Evolutionary conservation across 2,888 invertebrate genomes (phyloP), one percentile per base, ranked within the genome.

Genomic region (Galerucella pusilla): DNA sequence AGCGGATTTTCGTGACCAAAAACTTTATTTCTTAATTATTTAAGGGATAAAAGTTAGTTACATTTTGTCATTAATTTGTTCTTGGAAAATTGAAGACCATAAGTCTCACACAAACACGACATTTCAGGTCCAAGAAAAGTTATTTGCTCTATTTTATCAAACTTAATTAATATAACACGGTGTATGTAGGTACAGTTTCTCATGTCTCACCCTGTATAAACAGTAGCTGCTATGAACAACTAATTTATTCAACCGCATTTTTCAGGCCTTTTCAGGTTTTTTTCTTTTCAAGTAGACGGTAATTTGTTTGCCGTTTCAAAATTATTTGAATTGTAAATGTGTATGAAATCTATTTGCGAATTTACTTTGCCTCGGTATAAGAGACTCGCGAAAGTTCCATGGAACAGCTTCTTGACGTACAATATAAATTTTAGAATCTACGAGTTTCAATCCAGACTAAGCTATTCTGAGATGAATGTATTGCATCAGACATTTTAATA

Each of bases 11-110:
- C 74, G 74, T 69, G 69, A 69, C 66, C 61, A 68, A 66, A 54
- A 71, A 75, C 69, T 75, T 69, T 73, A 69, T 65, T 69, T 61
- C 69, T 72, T 69, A 75, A 75, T 75, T 73, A 75, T 75, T 75
- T 66, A 75, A 73, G 65, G 73, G 73, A 60, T 68, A 52, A 66
- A 70, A 72, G 66, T 72, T 72, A 72, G 59, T 60, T 59, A 67
- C 49, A 49, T 66, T 42, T 67, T 60, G 60, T 61, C 60, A 60
- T 60, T 72, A 72, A 60, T 60, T 72, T 60, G 66, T 52, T 70
- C 52, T 25, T 11, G 35, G 65, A 57, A 65, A 71, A 63, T 70
- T 70, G 49, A 63, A 70, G 63, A 20, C 28, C 20, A 20, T 52
- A 16, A 10, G 57, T 9, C 16, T 16, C n/a, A 57, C 16, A 57